Conservation (phyloP, 2,888 invertebrate genomes). For the Pristionchus japonicus region DNA sequence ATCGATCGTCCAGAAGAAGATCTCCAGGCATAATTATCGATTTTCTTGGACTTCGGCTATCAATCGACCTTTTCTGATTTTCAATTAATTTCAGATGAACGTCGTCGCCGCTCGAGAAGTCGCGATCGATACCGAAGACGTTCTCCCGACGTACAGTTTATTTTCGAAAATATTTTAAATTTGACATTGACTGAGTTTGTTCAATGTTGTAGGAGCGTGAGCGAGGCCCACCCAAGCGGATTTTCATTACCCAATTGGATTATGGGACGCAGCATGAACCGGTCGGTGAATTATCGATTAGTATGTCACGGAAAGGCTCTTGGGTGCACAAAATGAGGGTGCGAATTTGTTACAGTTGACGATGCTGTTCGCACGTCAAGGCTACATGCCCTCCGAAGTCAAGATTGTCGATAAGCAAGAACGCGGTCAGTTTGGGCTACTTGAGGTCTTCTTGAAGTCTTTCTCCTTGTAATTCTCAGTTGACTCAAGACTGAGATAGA, state of each 20-base stretch:
- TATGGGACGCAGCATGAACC: slow-evolving; percentile 13
- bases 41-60: not conserved
- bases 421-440: slow-evolving; percentile 20
- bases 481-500: not conserved
- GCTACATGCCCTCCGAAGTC: slow-evolving; percentile 39
- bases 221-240: not conserved
- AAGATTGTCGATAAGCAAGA: slow-evolving; percentile 40
- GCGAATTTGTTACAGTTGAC: slow-evolving; percentile 36
- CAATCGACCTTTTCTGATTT: not conserved
- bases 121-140: slow-evolving; percentile 39
- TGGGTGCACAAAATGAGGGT: slow-evolving; percentile 1
- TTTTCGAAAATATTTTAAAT: not conserved
- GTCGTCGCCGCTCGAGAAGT: slow-evolving; percentile 42
- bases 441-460: not conserved
- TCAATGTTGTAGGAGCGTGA: slow-evolving; percentile 26
- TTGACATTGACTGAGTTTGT: not conserved
- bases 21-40: slow-evolving; percentile 36
- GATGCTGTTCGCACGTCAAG: slow-evolving; percentile 42
- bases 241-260: slow-evolving; percentile 37
- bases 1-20: slow-evolving; percentile 28
- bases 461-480: no score
- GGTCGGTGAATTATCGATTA: slow-evolving; percentile 30
- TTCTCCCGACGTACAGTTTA: slow-evolving; percentile 33
- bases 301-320: not conserved
- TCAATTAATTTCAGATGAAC: slow-evolving; percentile 3